Percentiles rank a stretch among this genome's conserved stretches.
Evolutionary conservation across 2,888 invertebrate genomes (phyloP).

Genomic region (Drosophila nr. medialis): DNA sequence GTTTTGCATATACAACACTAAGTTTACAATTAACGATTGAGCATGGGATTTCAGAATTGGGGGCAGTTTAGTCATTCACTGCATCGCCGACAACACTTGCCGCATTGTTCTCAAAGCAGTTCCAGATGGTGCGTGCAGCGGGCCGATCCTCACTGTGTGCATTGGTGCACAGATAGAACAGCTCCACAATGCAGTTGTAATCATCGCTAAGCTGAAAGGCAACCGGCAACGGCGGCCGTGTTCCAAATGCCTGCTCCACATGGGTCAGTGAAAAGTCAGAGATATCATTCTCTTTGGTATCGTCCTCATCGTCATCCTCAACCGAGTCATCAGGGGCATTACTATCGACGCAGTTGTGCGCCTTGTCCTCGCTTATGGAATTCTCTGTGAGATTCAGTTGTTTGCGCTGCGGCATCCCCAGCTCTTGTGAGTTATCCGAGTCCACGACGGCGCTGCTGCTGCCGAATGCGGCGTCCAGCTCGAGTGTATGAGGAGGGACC

Average conservation of each 20-base stretch:
- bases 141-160: conserved; percentile 87
- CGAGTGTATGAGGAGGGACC: conserved; percentile 88
- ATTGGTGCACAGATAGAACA: conserved; percentile 91
- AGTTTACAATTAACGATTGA: conserved; percentile 16
- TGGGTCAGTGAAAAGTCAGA: conserved; percentile 37
- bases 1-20: conserved; percentile 5
- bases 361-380: not conserved
- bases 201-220: conserved; percentile 86
- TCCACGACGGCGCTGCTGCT: conserved; percentile 46
- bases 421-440: conserved; percentile 39
- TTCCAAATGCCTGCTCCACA: conserved; percentile 85
- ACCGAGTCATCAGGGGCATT: not conserved
- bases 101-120: conserved; percentile 63
- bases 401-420: conserved; percentile 11
- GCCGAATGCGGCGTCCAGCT: conserved; percentile 56
- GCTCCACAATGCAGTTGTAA: conserved; percentile 88
- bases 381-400: conserved; percentile 18
- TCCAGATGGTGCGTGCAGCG: conserved; percentile 85
- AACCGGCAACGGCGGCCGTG: conserved; percentile 89
- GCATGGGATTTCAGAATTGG: not conserved
- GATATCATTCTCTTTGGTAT: conserved; percentile 60
- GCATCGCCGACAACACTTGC: conserved; percentile 33
- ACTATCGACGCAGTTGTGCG: not conserved
- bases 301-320: conserved; percentile 33
- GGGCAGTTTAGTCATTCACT: conserved; percentile 23